Percentiles rank a stretch among this genome's conserved stretches.
phyloP scores from a whole-genome alignment of 2,113 vertebrate species.

The Poicephalus meyeri region DNA sequence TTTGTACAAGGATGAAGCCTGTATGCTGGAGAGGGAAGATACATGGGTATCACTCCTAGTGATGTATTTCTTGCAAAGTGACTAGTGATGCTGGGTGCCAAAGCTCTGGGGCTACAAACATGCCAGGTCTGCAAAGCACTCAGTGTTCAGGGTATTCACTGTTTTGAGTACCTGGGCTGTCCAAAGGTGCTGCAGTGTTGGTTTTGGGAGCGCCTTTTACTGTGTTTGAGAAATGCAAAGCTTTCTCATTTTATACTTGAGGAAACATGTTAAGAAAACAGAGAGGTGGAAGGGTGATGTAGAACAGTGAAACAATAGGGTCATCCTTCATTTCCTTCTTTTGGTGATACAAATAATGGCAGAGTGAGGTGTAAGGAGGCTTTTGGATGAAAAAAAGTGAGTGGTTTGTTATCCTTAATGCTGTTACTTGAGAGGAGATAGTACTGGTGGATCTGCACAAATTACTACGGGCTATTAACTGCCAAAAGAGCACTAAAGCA shows the following conservation, averaged over 20 bases:
- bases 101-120: neutral
- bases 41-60: neutral
- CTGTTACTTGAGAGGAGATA: neutral
- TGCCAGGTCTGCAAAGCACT: neutral
- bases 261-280: neutral
- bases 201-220: neutral
- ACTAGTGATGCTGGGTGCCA: neutral
- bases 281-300: accelerated
- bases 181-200: neutral
- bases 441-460: neutral
- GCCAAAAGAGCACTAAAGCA: neutral
- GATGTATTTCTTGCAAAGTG: neutral
- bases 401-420: neutral
- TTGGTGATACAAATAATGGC: neutral
- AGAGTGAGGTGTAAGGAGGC: neutral
- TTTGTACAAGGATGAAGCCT: neutral
- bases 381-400: neutral
- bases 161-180: neutral
- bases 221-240: neutral
- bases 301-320: neutral
- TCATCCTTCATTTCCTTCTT: neutral
- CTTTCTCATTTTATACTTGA: neutral
- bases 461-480: neutral
- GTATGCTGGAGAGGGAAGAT: neutral
- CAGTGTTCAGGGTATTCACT: neutral